Conservation (phyloP, 2,888 invertebrate genomes). For the Baccha elongata region DNA sequence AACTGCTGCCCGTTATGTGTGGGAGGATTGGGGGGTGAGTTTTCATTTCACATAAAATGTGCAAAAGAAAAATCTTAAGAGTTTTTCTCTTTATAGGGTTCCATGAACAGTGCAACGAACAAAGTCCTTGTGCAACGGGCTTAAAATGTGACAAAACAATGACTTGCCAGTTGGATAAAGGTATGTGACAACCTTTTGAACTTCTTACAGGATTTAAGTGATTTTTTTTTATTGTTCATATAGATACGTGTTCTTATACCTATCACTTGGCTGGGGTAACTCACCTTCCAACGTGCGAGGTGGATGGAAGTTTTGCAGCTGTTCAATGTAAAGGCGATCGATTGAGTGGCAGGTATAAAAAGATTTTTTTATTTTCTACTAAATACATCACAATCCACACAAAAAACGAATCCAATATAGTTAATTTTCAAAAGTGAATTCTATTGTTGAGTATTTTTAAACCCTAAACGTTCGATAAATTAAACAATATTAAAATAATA, state of each 20-base stretch:
- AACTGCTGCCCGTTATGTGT: conserved; percentile 83
- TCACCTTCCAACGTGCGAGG: conserved; percentile 83
- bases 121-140: conserved; percentile 78
- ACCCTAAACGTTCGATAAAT: too few relatives aligned
- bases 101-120: conserved; percentile 36
- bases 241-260: conserved; percentile 74
- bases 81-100: conserved; percentile 23
- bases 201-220: conserved; percentile 14
- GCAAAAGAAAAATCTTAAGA: neutral
- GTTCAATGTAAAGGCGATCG: conserved; percentile 87
- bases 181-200: conserved; percentile 73
- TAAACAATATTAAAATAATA: too few relatives aligned
- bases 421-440: too few relatives aligned
- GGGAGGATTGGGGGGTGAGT: conserved; percentile 52
- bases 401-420: too few relatives aligned
- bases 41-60: conserved; percentile 23
- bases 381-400: too few relatives aligned
- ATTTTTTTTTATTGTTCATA: neutral
- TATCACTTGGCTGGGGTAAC: conserved; percentile 71
- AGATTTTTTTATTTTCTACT: conserved; percentile 1
- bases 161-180: conserved; percentile 75
- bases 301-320: conserved; percentile 85
- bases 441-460: too few relatives aligned
- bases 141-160: conserved; percentile 75
- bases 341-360: conserved; percentile 84